Conservation (phyloP, 1,140 invertebrate genomes). For the Macrocentrus cingulum region DNA sequence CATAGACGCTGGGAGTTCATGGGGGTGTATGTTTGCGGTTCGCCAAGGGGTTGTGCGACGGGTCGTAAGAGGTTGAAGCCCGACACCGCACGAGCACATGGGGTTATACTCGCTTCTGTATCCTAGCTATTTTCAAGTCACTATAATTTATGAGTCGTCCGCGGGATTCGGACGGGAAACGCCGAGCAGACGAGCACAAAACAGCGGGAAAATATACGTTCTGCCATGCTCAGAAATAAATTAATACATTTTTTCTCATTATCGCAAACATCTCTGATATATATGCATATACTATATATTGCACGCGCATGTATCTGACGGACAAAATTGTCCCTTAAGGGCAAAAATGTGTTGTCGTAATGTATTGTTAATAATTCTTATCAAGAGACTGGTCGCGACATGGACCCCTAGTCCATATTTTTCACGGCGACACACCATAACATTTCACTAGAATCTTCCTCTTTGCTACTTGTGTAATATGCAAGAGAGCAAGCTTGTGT, state of each 20-base stretch:
- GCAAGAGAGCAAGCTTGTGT: slow-evolving; percentile 10
- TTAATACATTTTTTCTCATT: too few species aligned
- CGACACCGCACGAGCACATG: slow-evolving; percentile 19
- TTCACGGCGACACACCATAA: slow-evolving; percentile 10
- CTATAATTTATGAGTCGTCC: background rate
- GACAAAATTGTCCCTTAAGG: background rate
- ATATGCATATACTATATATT: background rate
- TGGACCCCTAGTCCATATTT: background rate
- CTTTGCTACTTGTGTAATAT: slow-evolving; percentile 7
- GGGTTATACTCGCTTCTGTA: background rate
- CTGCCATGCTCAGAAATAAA: too few species aligned
- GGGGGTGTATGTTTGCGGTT: slow-evolving; percentile 22
- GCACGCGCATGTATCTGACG: background rate
- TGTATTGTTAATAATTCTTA: slow-evolving; percentile 15
- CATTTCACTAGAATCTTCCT: background rate
- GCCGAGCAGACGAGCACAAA: background rate
- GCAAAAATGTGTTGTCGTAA: background rate
- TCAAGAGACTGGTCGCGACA: slow-evolving; percentile 1
- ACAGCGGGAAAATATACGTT: background rate
- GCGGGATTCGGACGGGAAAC: background rate
- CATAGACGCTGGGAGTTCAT: slow-evolving; percentile 13
- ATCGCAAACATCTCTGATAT: too few species aligned
- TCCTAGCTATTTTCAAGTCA: background rate
- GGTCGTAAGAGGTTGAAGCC: slow-evolving; percentile 18
- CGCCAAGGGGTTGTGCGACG: slow-evolving; percentile 5